These are phyloP conservation scores for Bubo scandiacus DNA, from an alignment of 2,113 vertebrate species.

Conservation along the genomic window DNA sequence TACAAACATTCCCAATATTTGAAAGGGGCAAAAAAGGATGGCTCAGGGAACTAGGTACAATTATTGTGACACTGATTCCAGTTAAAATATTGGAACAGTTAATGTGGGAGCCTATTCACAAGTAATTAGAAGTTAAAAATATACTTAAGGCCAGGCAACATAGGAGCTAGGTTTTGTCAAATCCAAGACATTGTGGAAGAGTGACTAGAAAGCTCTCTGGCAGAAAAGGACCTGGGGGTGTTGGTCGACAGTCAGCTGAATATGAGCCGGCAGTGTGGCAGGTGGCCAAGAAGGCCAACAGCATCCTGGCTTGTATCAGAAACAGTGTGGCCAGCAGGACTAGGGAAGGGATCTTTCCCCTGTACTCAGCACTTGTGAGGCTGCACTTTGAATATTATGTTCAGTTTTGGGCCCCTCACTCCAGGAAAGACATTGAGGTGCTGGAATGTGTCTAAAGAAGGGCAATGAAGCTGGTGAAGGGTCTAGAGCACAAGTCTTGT, in stretches of 20 bases:
- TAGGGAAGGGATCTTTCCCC: neutral
- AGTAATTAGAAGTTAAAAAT: neutral
- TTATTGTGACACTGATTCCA: neutral
- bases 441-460: too few relatives aligned
- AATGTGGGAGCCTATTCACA: neutral
- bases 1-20: neutral
- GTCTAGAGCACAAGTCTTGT: too few relatives aligned
- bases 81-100: neutral
- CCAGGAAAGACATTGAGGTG: too few relatives aligned
- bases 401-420: too few relatives aligned
- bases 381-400: neutral
- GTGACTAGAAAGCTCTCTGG: neutral
- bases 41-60: neutral
- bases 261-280: neutral
- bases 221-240: neutral
- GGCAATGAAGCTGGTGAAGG: too few relatives aligned
- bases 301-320: too few relatives aligned
- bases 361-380: neutral
- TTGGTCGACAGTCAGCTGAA: neutral
- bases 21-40: neutral
- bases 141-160: neutral
- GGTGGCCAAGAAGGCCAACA: too few relatives aligned
- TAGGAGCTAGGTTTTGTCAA: neutral
- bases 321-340: too few relatives aligned
- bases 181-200: neutral